Evolutionary conservation across 2,888 invertebrate genomes (phyloP).

Genomic region (Tinea semifulvella): DNA sequence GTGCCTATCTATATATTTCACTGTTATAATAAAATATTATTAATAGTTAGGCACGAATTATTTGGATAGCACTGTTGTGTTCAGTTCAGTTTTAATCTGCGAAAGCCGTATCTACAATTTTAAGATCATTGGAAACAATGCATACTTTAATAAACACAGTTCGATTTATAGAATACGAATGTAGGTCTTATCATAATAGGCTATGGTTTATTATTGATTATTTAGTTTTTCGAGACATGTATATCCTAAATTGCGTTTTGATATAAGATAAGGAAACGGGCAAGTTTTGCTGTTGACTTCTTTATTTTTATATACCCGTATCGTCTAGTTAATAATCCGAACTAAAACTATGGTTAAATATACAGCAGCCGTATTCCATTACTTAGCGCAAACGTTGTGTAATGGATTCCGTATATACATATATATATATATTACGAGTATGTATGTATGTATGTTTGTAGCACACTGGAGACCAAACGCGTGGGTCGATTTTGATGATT

Average conservation of each 20-base stretch:
- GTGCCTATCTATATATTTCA: no score
- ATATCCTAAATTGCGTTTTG: not conserved
- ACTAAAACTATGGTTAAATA: constrained; percentile 8
- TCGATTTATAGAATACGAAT: not conserved
- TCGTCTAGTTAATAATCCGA: constrained; percentile 8
- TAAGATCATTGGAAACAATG: not conserved
- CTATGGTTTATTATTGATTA: not conserved
- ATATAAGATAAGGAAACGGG: constrained; percentile 1
- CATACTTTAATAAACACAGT: not conserved
- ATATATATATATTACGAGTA: no score
- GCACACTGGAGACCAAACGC: no score
- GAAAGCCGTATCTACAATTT: not conserved
- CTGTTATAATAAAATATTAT: no score
- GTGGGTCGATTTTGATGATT: no score
- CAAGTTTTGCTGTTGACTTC: not conserved
- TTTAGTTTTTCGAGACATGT: not conserved
- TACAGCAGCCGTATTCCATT: no score
- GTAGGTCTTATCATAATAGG: not conserved
- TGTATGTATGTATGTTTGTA: no score
- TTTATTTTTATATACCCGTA: constrained; percentile 6
- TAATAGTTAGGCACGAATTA: no score
- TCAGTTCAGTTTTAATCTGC: no score
- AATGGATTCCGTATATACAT: no score
- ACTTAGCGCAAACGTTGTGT: no score
- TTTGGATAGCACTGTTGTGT: no score